phyloP scores from a whole-genome alignment of 2,888 invertebrate species.

The Cryptus viduatorius region DNA sequence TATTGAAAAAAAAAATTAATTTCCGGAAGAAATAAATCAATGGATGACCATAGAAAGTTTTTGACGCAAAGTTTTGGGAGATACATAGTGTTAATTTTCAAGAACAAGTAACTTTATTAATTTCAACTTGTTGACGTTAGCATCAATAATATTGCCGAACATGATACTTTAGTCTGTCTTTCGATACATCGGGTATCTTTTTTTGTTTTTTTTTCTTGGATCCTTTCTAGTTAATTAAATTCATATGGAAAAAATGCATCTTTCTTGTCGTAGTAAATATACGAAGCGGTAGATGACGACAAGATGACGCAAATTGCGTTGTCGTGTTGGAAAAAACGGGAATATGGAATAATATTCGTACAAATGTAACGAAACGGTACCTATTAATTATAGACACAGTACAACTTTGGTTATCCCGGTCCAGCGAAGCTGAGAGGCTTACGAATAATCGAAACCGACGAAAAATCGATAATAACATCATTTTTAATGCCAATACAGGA shows the following conservation, averaged over 20 bases:
- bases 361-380: no score
- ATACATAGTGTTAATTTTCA: not conserved
- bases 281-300: not conserved
- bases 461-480: no score
- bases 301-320: not conserved
- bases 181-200: not conserved
- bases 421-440: not conserved
- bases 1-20: not conserved
- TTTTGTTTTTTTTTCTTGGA: not conserved
- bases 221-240: not conserved
- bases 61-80: not conserved
- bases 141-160: not conserved
- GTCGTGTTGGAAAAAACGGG: no score
- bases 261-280: no score
- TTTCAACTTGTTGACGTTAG: constrained; percentile 3
- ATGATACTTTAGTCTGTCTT: not conserved
- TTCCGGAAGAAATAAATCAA: not conserved
- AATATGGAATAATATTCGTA: no score
- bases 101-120: not conserved
- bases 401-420: not conserved
- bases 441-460: no score
- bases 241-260: not conserved
- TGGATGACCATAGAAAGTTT: not conserved
- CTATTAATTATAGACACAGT: no score
- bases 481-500: no score